Percentiles rank a stretch among this genome's conserved stretches.
These are phyloP conservation scores for Empis livida DNA, from an alignment of 2,888 invertebrate species.

Conservation along the genomic window DNA sequence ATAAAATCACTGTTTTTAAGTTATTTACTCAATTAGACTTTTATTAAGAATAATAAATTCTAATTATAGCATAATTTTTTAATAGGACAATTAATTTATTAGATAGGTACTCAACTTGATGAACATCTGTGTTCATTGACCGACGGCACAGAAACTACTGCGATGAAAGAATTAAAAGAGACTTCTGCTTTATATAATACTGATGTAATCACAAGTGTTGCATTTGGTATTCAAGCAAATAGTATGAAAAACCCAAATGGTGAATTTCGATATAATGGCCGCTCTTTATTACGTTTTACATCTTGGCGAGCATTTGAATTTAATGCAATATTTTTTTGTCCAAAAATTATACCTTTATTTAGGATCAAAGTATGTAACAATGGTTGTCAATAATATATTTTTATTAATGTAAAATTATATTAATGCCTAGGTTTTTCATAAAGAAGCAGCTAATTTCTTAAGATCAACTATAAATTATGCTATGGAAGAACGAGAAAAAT, in stretches of 20 bases:
- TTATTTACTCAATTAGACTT: no score
- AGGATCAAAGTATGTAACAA: no score
- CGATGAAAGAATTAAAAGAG: constrained; percentile 17
- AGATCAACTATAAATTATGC: constrained; percentile 28
- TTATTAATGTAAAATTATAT: no score
- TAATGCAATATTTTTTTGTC: constrained; percentile 25
- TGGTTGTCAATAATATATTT: no score
- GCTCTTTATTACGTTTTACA: constrained; percentile 18
- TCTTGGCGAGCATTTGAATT: constrained; percentile 21
- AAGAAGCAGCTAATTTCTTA: constrained; percentile 14
- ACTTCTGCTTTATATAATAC: constrained; percentile 25
- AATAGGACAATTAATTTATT: no score
- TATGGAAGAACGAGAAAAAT: constrained; percentile 32
- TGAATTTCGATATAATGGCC: constrained; percentile 25
- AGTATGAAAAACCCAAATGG: constrained; percentile 24
- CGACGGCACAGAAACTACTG: neutral
- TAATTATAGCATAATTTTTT: no score
- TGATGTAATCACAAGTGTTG: constrained; percentile 30
- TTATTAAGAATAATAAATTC: no score
- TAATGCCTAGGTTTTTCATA: constrained; percentile 17
- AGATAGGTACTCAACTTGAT: constrained; percentile 25
- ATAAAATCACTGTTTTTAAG: no score
- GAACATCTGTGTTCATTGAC: constrained; percentile 11
- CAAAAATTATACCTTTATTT: constrained; percentile 22
- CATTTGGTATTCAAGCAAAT: constrained; percentile 29